Evolutionary conservation across 2,888 invertebrate genomes (phyloP).

Genomic region (Mesorhabditis belari): DNA sequence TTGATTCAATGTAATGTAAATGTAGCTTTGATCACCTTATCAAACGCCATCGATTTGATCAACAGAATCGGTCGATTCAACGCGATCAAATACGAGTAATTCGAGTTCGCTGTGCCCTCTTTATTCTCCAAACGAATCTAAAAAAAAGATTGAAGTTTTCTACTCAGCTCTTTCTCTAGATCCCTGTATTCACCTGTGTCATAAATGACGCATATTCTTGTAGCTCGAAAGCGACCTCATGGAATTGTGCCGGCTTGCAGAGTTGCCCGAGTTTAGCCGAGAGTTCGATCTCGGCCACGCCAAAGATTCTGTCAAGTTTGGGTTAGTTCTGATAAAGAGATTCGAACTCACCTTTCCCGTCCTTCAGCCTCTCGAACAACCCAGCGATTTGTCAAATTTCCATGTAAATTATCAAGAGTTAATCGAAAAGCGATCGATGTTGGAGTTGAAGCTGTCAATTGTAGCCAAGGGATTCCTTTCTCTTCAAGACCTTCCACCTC

Average conservation of each 20-base stretch:
- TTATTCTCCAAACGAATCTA: slow-evolving; percentile 42
- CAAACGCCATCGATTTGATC: slow-evolving; percentile 92
- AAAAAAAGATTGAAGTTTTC: neutral
- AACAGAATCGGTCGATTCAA: slow-evolving; percentile 87
- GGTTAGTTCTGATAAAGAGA: too few relatives aligned
- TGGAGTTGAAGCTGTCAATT: slow-evolving; percentile 94
- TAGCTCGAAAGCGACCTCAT: slow-evolving; percentile 93
- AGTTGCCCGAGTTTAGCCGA: slow-evolving; percentile 91
- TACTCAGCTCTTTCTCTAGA: too few relatives aligned
- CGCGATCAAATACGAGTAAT: slow-evolving; percentile 62
- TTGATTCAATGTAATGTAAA: too few relatives aligned
- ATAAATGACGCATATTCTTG: slow-evolving; percentile 97
- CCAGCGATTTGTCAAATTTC: slow-evolving; percentile 61
- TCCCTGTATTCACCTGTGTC: slow-evolving; percentile 61
- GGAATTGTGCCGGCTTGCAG: slow-evolving; percentile 75
- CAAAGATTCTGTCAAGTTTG: slow-evolving; percentile 54
- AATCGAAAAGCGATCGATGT: slow-evolving; percentile 90
- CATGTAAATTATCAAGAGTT: slow-evolving; percentile 90
- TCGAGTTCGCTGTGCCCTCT: slow-evolving; percentile 24
- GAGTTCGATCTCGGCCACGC: slow-evolving; percentile 76
- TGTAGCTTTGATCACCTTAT: slow-evolving; percentile 66
- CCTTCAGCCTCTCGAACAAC: slow-evolving; percentile 3
- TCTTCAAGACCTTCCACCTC: neutral
- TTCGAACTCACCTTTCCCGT: too few relatives aligned
- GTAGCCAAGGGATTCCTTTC: slow-evolving; percentile 66